phyloP scores from a whole-genome alignment of 2,797 vertebrate species.

The Hypotaenidia okinawae region DNA sequence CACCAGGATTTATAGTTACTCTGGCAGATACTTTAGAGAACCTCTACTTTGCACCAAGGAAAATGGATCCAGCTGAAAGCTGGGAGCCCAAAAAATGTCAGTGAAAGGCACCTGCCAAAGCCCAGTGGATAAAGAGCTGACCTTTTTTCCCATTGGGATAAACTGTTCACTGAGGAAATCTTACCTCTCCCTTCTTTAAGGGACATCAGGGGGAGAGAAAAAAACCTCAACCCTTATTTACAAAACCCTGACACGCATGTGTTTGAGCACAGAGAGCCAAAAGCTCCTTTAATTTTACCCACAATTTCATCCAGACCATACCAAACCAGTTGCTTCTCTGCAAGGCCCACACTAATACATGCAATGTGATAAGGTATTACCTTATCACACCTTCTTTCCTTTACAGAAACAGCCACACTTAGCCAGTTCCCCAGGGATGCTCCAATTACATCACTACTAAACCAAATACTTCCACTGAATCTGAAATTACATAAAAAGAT shows the following conservation, averaged over 20 bases:
- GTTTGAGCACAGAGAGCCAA: background rate
- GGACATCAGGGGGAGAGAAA: background rate
- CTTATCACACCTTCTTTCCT: background rate
- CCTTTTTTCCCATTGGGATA: background rate
- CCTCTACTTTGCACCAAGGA: background rate
- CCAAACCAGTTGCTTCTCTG: background rate
- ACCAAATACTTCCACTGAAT: background rate
- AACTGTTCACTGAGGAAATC: background rate
- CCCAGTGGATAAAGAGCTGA: background rate
- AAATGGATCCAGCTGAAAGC: background rate
- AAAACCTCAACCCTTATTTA: background rate
- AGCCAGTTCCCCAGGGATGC: background rate
- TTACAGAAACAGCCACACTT: background rate
- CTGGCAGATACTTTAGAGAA: background rate
- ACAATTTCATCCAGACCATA: background rate
- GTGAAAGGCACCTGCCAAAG: background rate
- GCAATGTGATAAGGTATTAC: background rate
- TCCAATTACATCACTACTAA: background rate
- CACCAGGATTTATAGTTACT: background rate
- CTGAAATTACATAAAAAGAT: background rate
- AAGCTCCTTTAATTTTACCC: background rate
- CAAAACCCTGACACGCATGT: background rate
- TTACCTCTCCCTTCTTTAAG: background rate
- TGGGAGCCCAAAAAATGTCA: background rate
- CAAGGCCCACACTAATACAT: background rate